Percentiles rank a stretch among this genome's conserved stretches.
Evolutionary conservation across 2,113 vertebrate species (phyloP).

Genomic region (Empidonax alnorum): DNA sequence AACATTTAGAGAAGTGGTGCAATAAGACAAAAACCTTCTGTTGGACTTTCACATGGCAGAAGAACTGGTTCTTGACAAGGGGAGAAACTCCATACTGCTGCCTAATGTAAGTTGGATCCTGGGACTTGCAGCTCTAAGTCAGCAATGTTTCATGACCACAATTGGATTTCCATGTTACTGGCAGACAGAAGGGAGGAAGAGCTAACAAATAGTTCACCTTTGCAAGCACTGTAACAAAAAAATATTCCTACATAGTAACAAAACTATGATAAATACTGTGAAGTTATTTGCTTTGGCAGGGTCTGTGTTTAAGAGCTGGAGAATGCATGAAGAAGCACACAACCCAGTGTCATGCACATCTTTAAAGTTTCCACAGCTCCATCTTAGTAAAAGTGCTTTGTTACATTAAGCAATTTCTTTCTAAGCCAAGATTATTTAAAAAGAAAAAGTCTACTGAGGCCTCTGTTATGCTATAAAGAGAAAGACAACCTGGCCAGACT

Average conservation of each 20-base stretch:
- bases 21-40: background rate
- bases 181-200: background rate
- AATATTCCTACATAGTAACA: conserved; percentile 57
- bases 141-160: background rate
- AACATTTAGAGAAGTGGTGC: background rate
- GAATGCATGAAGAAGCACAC: conserved; percentile 65
- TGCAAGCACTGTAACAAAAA: conserved; percentile 1
- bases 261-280: conserved; percentile 63
- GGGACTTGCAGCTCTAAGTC: background rate
- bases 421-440: conserved; percentile 9
- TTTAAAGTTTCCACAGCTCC: conserved; percentile 45
- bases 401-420: conserved; percentile 37
- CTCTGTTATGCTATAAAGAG: conserved; percentile 22
- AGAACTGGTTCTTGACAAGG: background rate
- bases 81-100: background rate
- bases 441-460: background rate
- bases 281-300: conserved; percentile 66
- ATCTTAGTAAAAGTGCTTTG: conserved; percentile 28
- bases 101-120: background rate
- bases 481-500: background rate
- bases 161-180: background rate
- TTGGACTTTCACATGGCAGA: background rate
- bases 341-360: conserved; percentile 34
- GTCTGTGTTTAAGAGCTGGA: conserved; percentile 38
- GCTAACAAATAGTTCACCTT: conserved; percentile 33